These are phyloP conservation scores for Pseudanteris insignis DNA, from an alignment of 2,888 invertebrate species.

Conservation along the genomic window DNA sequence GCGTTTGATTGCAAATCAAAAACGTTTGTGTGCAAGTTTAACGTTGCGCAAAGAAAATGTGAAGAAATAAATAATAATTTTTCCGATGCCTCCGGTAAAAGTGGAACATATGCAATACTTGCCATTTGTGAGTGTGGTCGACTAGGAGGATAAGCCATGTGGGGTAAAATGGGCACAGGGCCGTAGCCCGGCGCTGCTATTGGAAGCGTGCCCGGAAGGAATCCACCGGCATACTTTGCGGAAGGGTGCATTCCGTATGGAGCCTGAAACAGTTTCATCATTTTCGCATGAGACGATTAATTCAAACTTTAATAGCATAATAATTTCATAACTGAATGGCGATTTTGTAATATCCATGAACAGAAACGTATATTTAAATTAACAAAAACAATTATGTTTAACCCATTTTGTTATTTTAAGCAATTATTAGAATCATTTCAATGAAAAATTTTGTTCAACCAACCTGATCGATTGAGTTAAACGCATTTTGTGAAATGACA, in stretches of 20 bases:
- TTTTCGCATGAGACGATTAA: too few relatives aligned
- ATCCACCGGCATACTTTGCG: conserved; percentile 57
- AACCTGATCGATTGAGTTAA: too few relatives aligned
- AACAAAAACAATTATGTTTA: too few relatives aligned
- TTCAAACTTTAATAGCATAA: neutral
- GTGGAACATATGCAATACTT: conserved; percentile 37
- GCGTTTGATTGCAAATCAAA: too few relatives aligned
- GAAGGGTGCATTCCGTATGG: conserved; percentile 57
- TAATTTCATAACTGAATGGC: neutral
- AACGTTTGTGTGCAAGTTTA: too few relatives aligned
- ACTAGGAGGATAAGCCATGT: conserved; percentile 53
- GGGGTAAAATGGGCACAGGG: conserved; percentile 57
- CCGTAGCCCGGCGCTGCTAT: conserved; percentile 54
- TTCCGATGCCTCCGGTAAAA: conserved; percentile 21
- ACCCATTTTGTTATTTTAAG: too few relatives aligned
- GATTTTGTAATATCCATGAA: too few relatives aligned
- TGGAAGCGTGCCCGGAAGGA: conserved; percentile 54
- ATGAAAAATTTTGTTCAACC: too few relatives aligned
- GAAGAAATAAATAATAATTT: conserved; percentile 1
- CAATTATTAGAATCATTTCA: too few relatives aligned
- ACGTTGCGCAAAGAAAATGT: neutral
- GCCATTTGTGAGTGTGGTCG: conserved; percentile 61
- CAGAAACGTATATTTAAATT: too few relatives aligned
- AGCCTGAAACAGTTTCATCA: conserved; percentile 47
- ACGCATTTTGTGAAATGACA: too few relatives aligned